Evolutionary conservation across 37 sponge, comb jelly and placozoan genomes (phyloP).

Genomic region (Beroe forskalii): DNA sequence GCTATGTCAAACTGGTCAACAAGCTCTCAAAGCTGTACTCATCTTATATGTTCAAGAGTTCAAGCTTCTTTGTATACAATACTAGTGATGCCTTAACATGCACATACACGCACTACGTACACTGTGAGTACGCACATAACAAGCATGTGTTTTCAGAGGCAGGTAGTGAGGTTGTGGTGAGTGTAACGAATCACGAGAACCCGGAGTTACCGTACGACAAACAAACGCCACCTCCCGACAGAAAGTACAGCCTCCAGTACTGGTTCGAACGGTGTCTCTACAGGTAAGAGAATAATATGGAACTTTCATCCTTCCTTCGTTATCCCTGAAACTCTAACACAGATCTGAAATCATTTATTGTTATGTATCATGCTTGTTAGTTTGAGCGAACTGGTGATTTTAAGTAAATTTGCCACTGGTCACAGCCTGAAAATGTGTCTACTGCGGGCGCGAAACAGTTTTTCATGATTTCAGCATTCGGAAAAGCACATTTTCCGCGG

Average conservation of each 20-base stretch:
- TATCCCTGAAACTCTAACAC: neutral
- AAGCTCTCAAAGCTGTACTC: no score
- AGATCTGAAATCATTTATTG: neutral
- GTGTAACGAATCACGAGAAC: conserved; percentile 63
- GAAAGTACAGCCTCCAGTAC: conserved; percentile 58
- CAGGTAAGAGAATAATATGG: conserved; percentile 34
- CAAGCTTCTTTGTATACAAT: no score
- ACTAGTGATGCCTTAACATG: neutral
- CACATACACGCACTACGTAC: neutral
- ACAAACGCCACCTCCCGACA: neutral
- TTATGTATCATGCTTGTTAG: neutral
- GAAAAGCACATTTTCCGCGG: no score
- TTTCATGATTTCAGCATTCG: no score
- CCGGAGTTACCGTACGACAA: conserved; percentile 28
- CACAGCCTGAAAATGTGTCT: no score
- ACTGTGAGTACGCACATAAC: conserved; percentile 20
- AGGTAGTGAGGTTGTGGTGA: conserved; percentile 32
- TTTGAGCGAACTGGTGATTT: no score
- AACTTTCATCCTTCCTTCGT: no score
- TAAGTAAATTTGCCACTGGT: no score
- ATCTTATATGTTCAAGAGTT: no score
- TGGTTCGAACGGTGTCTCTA: conserved; percentile 16
- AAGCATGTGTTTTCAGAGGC: conserved; percentile 45
- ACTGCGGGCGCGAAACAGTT: no score
- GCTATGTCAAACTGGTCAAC: no score